These are phyloP conservation scores for Aphelenchoides besseyi DNA, from an alignment of 1,140 invertebrate species.

Conservation along the genomic window DNA sequence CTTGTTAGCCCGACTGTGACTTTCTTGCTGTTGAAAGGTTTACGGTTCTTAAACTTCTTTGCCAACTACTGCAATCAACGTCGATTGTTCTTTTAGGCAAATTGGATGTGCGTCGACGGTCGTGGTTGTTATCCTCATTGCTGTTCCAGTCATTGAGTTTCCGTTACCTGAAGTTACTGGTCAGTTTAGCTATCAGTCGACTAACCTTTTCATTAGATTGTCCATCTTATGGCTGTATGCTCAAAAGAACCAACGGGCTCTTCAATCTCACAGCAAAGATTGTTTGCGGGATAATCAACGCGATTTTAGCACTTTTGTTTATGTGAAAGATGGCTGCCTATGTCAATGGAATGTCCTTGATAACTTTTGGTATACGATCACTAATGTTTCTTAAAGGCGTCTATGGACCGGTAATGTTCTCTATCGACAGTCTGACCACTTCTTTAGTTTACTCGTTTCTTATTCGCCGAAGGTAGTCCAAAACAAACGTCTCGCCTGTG, in stretches of 20 bases:
- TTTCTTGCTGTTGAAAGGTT: not conserved
- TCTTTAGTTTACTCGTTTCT: not conserved
- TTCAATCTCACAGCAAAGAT: not conserved
- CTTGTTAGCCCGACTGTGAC: not conserved
- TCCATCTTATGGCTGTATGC: not conserved
- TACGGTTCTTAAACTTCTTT: not conserved
- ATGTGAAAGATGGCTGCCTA: not conserved
- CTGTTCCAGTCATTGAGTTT: not conserved
- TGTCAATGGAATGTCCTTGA: not conserved
- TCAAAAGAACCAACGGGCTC: not conserved
- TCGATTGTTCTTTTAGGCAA: not conserved
- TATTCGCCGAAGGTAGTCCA: not conserved
- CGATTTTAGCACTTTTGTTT: not conserved
- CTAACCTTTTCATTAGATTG: not conserved
- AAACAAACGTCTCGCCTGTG: not conserved
- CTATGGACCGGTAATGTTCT: not conserved
- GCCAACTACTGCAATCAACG: not conserved
- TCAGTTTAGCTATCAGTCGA: not conserved
- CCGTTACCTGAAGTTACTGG: not conserved
- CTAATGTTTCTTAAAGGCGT: not conserved
- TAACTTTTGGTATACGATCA: not conserved
- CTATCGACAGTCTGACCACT: not conserved
- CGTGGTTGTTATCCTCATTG: not conserved
- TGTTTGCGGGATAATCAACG: not conserved
- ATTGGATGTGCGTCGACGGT: not conserved